A percentile compares a stretch with the other conserved stretches of the same genome.
These are phyloP conservation scores for Gibbula magus DNA, from an alignment of 2,888 invertebrate species.

Conservation along the genomic window DNA sequence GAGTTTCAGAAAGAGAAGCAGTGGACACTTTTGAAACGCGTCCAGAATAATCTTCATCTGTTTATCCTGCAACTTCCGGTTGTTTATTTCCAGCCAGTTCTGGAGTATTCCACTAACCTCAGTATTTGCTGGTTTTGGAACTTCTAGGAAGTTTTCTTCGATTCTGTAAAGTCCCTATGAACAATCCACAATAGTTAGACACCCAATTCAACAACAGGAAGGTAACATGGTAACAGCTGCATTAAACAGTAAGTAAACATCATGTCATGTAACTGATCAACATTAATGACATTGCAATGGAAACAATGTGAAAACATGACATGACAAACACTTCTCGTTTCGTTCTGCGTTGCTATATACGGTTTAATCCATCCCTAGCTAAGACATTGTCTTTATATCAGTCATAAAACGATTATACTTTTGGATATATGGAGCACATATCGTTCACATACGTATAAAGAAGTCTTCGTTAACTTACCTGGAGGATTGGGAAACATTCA, in stretches of 20 bases:
- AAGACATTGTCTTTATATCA: too few species aligned
- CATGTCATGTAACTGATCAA: not conserved
- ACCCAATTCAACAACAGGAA: not conserved
- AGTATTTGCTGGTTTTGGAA: slow-evolving; percentile 26
- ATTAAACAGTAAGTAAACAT: not conserved
- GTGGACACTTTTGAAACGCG: slow-evolving; percentile 43
- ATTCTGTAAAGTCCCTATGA: not conserved
- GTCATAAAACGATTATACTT: too few species aligned
- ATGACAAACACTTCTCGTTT: too few species aligned
- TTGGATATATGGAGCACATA: too few species aligned
- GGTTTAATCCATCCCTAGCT: too few species aligned
- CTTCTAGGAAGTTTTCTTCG: slow-evolving; percentile 28
- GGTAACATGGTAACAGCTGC: too few species aligned
- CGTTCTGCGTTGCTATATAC: too few species aligned
- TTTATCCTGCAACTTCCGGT: slow-evolving; percentile 39
- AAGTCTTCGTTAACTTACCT: slow-evolving; percentile 42
- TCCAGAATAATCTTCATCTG: slow-evolving; percentile 44
- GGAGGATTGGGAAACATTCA: slow-evolving; percentile 55
- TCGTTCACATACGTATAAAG: too few species aligned
- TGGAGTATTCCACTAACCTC: slow-evolving; percentile 46
- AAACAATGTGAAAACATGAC: too few species aligned
- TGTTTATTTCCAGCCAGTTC: slow-evolving; percentile 43
- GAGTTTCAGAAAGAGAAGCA: slow-evolving; percentile 56
- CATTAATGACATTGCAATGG: too few species aligned
- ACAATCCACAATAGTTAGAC: not conserved